Percentiles rank a stretch among this genome's conserved stretches.
These are phyloP conservation scores for Thecophora atra DNA, from an alignment of 2,888 invertebrate species.

Conservation along the genomic window DNA sequence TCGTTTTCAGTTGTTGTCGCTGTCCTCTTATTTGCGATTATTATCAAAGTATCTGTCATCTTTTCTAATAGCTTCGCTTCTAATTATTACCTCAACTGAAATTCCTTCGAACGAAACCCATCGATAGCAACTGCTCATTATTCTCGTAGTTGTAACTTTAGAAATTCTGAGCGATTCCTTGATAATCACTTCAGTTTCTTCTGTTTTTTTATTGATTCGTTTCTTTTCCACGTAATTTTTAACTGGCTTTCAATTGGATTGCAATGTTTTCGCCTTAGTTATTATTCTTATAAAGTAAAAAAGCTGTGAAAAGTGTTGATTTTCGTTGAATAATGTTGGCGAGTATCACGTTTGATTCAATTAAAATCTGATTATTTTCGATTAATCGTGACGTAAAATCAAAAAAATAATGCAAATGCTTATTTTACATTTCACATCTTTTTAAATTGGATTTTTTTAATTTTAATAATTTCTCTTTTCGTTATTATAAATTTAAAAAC, in stretches of 20 bases:
- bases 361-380: background rate
- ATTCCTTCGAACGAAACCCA: conserved; percentile 24
- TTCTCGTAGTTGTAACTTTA: background rate
- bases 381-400: no score
- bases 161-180: background rate
- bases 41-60: conserved; percentile 14
- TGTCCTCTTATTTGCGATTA: conserved; percentile 8
- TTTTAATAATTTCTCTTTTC: no score
- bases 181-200: no score
- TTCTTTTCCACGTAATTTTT: background rate
- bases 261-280: background rate
- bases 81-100: conserved; percentile 25
- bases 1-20: background rate
- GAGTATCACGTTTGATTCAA: background rate
- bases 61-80: conserved; percentile 23
- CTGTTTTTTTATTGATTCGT: no score
- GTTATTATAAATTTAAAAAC: no score
- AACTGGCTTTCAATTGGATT: background rate
- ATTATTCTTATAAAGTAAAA: no score
- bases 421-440: no score
- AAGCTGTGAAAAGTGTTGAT: no score
- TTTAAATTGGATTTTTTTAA: no score
- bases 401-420: no score
- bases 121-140: background rate
- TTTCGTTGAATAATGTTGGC: conserved; percentile 5